phyloP scores from a whole-genome alignment of 64 coral and sea anemone genomes.

The Acropora tenuis region DNA sequence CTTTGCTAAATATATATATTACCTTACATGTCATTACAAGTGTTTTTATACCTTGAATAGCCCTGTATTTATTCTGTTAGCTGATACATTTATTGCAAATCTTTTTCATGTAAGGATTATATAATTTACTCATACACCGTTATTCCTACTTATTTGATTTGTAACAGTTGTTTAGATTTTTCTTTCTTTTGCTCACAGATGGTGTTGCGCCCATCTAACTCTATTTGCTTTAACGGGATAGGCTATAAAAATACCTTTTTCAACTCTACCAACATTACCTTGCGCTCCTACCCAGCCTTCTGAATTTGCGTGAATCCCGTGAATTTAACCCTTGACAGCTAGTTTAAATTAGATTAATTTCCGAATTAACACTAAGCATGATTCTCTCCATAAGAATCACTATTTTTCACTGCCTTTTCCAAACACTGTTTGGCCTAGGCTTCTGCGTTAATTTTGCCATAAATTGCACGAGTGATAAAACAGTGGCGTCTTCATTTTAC shows the following conservation, averaged over 20 bases:
- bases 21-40: slow-evolving; percentile 5
- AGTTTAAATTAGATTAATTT: slow-evolving; percentile 3
- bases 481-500: neutral
- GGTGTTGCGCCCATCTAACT: neutral
- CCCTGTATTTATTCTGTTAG: neutral
- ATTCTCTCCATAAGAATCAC: neutral
- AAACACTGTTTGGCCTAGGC: neutral
- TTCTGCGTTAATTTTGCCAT: too few relatives aligned
- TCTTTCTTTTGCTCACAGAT: neutral
- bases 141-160: neutral
- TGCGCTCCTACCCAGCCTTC: neutral
- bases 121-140: slow-evolving; percentile 1
- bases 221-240: neutral
- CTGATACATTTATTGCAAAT: neutral
- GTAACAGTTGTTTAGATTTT: neutral
- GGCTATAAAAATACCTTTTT: neutral
- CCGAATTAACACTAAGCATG: neutral
- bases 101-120: neutral
- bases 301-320: neutral
- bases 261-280: neutral
- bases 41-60: neutral
- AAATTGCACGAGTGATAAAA: neutral
- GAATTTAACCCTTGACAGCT: slow-evolving; percentile 1
- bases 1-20: too few relatives aligned
- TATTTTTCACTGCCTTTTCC: slow-evolving; percentile 2